Base-by-base conservation (phyloP, 2,888 invertebrate species). In the Acholoe squamosa region DNA sequence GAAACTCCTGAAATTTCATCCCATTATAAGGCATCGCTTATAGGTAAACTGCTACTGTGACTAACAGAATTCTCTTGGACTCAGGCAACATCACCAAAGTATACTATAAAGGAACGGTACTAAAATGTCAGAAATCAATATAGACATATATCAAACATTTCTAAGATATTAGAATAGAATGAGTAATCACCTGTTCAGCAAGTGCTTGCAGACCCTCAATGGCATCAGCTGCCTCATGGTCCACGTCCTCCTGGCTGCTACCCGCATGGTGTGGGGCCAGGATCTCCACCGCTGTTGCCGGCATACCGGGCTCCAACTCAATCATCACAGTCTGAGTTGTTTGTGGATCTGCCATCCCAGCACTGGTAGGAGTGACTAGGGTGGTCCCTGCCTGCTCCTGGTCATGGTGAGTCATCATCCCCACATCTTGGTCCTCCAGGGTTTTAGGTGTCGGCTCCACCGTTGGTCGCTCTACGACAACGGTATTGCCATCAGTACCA, bases 161-260 rank as follows among this genome's bases (percentile, higher is more conserved):
- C n/a, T n/a, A n/a, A n/a, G n/a, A n/a, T n/a, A n/a, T n/a, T n/a
- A n/a, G n/a, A n/a, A n/a, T n/a, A n/a, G n/a, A n/a, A n/a, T n/a
- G n/a, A 43, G 43, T 31, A 34, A 7, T 16, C 56, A 43, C 43
- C 43, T 89, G 94, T 89, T 94, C 94, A 7, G 95, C 94, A 33
- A 95, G 91, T 0, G 95, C 95, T 91, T 95, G 94, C 28, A 95
- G 92, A 16, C 95, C 95, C 90, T 95, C 94, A 7, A 95, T 94
- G 3, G 95, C 94, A 34, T 94, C 94, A 0, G 94, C 94, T 16
- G 94, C 94, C 54, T 94, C 94, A 88, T 93, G 93, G 86, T 93
- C 93, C n/a, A 92, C 71, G 28, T 56, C 33, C 31, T 61, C 86
- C 34, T n/a, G n/a, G n/a, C 84, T 22, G 22, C 51, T 71, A 28